Evolutionary conservation across 2,113 vertebrate genomes (phyloP), one percentile per base, ranked within the genome.

Genomic region (zebrafish (Danio rerio)): DNA sequence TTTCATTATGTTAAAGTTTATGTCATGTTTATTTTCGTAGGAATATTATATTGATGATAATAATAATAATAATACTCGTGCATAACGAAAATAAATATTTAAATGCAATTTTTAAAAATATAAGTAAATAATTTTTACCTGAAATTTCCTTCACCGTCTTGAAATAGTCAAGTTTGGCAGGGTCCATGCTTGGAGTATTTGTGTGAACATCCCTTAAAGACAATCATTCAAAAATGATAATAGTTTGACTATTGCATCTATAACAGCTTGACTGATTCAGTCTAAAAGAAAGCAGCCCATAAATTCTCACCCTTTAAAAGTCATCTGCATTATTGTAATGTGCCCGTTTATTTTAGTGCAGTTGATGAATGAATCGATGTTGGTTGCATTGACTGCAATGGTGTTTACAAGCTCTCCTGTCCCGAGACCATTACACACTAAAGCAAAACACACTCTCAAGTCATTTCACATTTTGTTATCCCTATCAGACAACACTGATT

Each of bases 111-210:
- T 52, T 3, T 3, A 59, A 6, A 59, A 59, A 11, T 59, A 15
- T 7, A n/a, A n/a, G 42, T 49, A 71, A 9, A 13, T 47, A 1
- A 43, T 10, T 9, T 65, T 42, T 82, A 98, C 97, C 97, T 89
- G 97, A 95, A 89, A 99, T 98, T 90, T 99, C 97, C 89, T 95
- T 96, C 5, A 99, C 94, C 0, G 96, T 96, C 90, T 91, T 96
- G 83, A 99, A 95, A 85, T 96, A 93, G 45, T 96, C 92, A 88
- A 99, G 58, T 63, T 97, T 96, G 21, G 84, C 89, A 0, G 93
- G 94, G 16, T 96, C 93, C 90, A 99, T 93, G 69, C 93, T 91
- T 0, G 91, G 87, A 1, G 97, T 96, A 0, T 89, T 94, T 0
- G 95, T 95, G 88, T 93, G 96, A 0, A 59, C 47, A 76, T 99